These are phyloP conservation scores for Drosophila austrosaltans DNA, from an alignment of 2,888 invertebrate species.

Conservation along the genomic window DNA sequence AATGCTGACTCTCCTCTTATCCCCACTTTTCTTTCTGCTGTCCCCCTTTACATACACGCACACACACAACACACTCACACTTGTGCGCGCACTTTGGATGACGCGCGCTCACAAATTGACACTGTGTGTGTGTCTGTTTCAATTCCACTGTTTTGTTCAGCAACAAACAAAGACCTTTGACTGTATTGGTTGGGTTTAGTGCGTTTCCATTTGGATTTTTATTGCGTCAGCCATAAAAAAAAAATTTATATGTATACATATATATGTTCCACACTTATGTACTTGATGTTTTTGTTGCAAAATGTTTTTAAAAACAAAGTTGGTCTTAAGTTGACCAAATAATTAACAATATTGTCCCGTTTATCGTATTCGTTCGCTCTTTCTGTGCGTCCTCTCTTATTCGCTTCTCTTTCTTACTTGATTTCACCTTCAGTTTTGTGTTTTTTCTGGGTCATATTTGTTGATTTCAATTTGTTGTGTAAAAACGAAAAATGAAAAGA, in stretches of 20 bases:
- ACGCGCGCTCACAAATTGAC: constrained; percentile 14
- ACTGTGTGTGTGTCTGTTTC: constrained; percentile 25
- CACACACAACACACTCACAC: background rate
- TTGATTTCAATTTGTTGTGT: constrained; percentile 68
- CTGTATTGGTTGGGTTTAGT: constrained; percentile 43
- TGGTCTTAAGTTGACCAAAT: constrained; percentile 21
- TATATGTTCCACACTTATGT: background rate
- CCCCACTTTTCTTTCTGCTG: background rate
- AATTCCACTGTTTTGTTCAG: constrained; percentile 34
- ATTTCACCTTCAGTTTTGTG: constrained; percentile 67
- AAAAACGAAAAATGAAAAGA: constrained; percentile 33
- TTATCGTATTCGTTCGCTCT: constrained; percentile 17
- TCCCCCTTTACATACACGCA: constrained; percentile 2
- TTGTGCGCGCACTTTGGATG: constrained; percentile 9
- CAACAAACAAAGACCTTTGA: constrained; percentile 63
- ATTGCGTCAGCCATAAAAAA: constrained; percentile 80
- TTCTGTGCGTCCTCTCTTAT: constrained; percentile 9
- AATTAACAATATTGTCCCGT: constrained; percentile 35
- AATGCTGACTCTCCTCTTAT: constrained; percentile 1
- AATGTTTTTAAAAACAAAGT: constrained; percentile 32
- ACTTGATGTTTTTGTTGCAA: constrained; percentile 46
- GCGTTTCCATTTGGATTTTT: constrained; percentile 71
- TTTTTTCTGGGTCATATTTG: constrained; percentile 74
- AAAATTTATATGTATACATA: constrained; percentile 31
- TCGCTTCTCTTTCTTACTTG: constrained; percentile 29